Base-by-base conservation (phyloP, 2,797 vertebrate species). In the Nyctalus aviator region DNA sequence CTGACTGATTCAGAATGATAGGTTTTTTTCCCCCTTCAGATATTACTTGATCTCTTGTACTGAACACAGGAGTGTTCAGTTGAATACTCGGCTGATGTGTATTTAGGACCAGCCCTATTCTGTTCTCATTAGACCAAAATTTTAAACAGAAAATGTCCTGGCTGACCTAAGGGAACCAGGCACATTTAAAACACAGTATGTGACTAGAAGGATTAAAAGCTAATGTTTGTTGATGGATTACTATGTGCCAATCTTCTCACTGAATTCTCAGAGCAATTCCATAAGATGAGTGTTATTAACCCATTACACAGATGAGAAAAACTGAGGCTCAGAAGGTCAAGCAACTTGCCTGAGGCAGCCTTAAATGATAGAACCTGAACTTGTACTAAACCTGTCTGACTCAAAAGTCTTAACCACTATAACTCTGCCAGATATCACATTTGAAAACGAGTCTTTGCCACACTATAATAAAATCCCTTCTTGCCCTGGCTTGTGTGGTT, bases 141-240 rank as follows among this genome's bases (percentile, higher is more conserved):
- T 78, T 84, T 50, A 21, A 71, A 90, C 87, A 57, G 35, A 13
- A 78, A 68, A 82, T 68, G 14, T 88, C 62, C 64, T 71, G 66
- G 50, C n/a, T 8, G 25, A 88, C 7, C 18, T 32, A 59, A 25
- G 9, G 46, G 15, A 76, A 15, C 64, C n/a, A 62, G 35, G n/a
- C n/a, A 55, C 30, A 62, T 83, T 85, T 68, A 69, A 88, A 93
- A 73, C 11, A 27, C 13, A 73, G 30, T 32, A n/a, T 55, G 13
- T 44, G 27, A 79, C n/a, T 78, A n/a, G 90, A 84, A 92, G 79
- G 8, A 91, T 69, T 57, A 79, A 87, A 62, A 59, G 46, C 32
- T 83, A 73, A 17, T 90, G 41, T 89, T 77, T 88, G 27, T 62
- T 46, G 21, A 78, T 64, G 14, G 23, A 86, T 86, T 83, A 55